Evolutionary conservation across 1,140 invertebrate genomes (phyloP), one percentile per base, ranked within the genome.

Genomic region (Zaprionus africanus): DNA sequence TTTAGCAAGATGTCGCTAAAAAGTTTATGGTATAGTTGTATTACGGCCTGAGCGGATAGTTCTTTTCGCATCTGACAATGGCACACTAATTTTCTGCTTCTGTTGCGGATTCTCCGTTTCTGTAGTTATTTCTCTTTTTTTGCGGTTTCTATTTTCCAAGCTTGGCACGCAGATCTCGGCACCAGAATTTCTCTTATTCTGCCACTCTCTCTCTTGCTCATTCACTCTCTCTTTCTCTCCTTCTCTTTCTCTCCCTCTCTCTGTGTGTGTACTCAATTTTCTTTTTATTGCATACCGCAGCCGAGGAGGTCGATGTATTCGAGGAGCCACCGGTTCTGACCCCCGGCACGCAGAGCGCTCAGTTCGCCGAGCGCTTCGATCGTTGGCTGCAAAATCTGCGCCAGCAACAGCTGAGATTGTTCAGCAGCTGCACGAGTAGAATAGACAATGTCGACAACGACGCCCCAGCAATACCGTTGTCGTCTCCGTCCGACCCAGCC

Each of bases 1-100:
- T 91, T 91, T 91, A 91, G 88, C 88, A 91, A 76, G 79, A 70
- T 81, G 81, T 79, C 79, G 88, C 88, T 91, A 91, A 91, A 91
- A 81, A 84, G 85, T 67, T 79, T 82, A 49, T 72, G 78, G 69
- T 34, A 34, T 34, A 71, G 60, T 62, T 62, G 31, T 75, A 51
- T 46, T 65, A 68, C 54, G 56, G 76, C 54, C 59, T 34, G 26
- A 28, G 43, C 54, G 56, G 56, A 31, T 69, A 68, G 64, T 65
- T 69, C 31, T 69, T 41, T 70, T 82, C 46, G 58, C 46, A 76
- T 85, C 80, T 77, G 78, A 71, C 78, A 84, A 76, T 81, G 78
- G 78, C 81, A 76, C 85, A 80, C 83, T 86, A 88, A 87, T 87
- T 87, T 68, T 69, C 54, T 54, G 63, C 74, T 68, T 70, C 43